Base-by-base conservation (phyloP, 64 coral and sea anemone genomes). In the Platygyra sinensis region DNA sequence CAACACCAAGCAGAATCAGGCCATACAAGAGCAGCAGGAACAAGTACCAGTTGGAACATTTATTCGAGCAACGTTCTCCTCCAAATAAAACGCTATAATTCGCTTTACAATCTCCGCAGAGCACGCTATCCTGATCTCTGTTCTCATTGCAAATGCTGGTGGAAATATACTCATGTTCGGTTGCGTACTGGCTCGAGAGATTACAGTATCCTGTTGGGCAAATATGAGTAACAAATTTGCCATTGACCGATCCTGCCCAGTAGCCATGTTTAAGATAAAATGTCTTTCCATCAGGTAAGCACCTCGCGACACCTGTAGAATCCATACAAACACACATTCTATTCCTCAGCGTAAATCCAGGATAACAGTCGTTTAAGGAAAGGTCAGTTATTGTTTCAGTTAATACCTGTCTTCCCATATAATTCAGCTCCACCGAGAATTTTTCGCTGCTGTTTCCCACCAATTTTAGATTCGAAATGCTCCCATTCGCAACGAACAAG, bases 131-230 rank as follows among this genome's bases (percentile, higher is more conserved):
- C n/a, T 72, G 79, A 32, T 86, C 15, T 46, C 96, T 75, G 49
- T 78, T 79, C 25, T 74, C 60, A 49, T 77, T 76, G 72, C 96
- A 98, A 80, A 98, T 90, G 22, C 87, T 54, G 77, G 46, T 60
- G 65, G 80, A 52, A n/a, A 87, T 51, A 55, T 93, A 98, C 36
- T 83, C 80, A 54, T 16, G 57, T 20, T 60, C 76, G 19, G 49
- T 75, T 3, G 74, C 50, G 54, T 24, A 63, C 30, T 39, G 12
- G 6, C 63, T 36, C 4, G 59, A 67, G n/a, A 78, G 74, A 15
- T 82, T 73, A 54, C 96, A 98, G 65, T 78, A 95, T 19, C 75
- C 82, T 77, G 64, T 67, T n/a, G 96, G 96, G 62, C 96, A 98
- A 49, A 89, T 65, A 55, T 79, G 65, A 25, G 90, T 91, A 7